A percentile compares a stretch with the other conserved stretches of the same genome.
Conservation (phyloP, 1,140 invertebrate species). For the Batillaria attramentaria region DNA sequence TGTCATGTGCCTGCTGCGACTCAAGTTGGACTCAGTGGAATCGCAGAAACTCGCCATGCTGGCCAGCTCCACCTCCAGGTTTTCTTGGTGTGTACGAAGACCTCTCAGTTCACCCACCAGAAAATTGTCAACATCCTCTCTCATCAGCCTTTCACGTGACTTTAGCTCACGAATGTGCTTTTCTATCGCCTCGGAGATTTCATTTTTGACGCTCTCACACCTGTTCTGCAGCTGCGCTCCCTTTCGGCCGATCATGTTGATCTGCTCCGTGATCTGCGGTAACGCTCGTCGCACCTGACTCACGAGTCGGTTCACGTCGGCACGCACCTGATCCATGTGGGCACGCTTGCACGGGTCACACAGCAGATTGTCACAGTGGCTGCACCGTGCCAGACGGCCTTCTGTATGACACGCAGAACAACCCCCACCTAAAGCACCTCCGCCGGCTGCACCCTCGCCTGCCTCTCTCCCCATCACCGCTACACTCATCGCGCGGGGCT, state of each 20-base stretch:
- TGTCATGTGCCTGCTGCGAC: conserved; percentile 73
- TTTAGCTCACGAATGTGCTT: conserved; percentile 89
- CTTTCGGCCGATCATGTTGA: conserved; percentile 55
- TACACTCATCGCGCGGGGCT: not conserved
- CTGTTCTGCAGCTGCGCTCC: conserved; percentile 55
- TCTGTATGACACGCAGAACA: conserved; percentile 88
- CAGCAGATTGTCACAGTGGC: conserved; percentile 95
- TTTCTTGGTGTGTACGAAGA: conserved; percentile 89
- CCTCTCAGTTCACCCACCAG: conserved; percentile 86
- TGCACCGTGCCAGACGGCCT: conserved; percentile 88
- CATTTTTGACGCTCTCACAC: conserved; percentile 72
- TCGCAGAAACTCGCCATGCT: conserved; percentile 97
- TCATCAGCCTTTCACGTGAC: conserved; percentile 89
- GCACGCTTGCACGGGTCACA: conserved; percentile 91
- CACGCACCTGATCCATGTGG: conserved; percentile 91
- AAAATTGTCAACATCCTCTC: conserved; percentile 91
- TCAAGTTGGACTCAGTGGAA: conserved; percentile 93
- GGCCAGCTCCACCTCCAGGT: conserved; percentile 90
- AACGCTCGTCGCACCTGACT: conserved; percentile 82
- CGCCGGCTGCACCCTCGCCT: not conserved
- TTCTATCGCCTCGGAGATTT: conserved; percentile 82
- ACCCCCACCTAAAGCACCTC: conserved; percentile 38
- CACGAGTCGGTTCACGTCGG: conserved; percentile 94
- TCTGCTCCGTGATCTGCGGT: conserved; percentile 79
- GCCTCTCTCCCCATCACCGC: not conserved